Percentiles rank a stretch among this genome's conserved stretches.
Conservation (phyloP, 2,113 vertebrate species). For the Aphyosemion australe region DNA sequence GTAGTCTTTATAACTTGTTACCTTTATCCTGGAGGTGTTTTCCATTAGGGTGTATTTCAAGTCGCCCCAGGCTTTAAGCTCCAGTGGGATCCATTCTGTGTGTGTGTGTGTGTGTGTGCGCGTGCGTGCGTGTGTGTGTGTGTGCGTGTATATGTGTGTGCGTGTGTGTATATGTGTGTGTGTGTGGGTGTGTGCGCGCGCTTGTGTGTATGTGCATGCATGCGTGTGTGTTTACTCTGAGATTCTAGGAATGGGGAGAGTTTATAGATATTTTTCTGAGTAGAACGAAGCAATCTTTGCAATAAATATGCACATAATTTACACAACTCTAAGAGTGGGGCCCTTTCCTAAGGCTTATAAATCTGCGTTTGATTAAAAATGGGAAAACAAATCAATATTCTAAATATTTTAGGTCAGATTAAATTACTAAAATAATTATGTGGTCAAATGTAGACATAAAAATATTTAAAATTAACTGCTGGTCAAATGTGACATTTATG, state of each 20-base stretch:
- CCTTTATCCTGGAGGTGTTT: slow-evolving; percentile 45
- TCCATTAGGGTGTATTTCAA: slow-evolving; percentile 38
- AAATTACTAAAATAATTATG: neutral
- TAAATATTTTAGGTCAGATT: neutral
- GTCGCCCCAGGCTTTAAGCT: slow-evolving; percentile 49
- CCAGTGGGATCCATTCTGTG: slow-evolving; percentile 27
- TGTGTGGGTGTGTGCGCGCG: no score
- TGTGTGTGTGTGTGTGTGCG: no score
- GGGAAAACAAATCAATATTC: slow-evolving; percentile 6
- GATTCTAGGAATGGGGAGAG: slow-evolving; percentile 22
- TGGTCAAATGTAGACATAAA: slow-evolving; percentile 9
- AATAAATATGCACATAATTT: slow-evolving; percentile 17
- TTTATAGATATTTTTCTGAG: neutral
- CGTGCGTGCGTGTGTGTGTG: no score
- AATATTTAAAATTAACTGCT: slow-evolving; percentile 17
- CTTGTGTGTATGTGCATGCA: no score
- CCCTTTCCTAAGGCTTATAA: neutral
- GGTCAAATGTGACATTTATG: slow-evolving; percentile 30
- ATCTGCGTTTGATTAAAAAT: neutral
- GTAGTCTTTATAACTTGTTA: slow-evolving; percentile 50
- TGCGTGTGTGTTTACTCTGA: slow-evolving; percentile 18
- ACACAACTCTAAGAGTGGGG: neutral
- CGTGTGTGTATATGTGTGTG: no score
- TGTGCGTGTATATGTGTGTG: no score
- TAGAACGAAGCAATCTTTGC: slow-evolving; percentile 3